phyloP scores from a whole-genome alignment of 2,888 invertebrate genomes.

The Furcula furcula region DNA sequence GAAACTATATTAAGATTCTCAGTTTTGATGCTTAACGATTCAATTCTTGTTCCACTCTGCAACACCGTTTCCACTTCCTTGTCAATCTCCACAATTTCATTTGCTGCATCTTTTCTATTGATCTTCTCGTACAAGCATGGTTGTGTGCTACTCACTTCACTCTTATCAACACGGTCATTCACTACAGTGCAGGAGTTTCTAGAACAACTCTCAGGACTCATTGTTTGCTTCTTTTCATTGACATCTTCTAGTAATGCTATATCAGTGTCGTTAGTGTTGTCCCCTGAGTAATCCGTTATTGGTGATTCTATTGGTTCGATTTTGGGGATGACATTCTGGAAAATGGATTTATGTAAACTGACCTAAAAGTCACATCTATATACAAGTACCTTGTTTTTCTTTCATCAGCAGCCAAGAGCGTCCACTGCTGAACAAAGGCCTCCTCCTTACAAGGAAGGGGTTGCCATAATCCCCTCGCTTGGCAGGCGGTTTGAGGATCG shows the following conservation, averaged over 20 bases:
- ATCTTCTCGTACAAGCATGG: conserved; percentile 64
- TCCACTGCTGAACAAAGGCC: no score
- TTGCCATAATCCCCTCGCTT: no score
- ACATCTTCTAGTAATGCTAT: conserved; percentile 62
- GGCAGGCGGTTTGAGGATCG: no score
- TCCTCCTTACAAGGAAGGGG: no score
- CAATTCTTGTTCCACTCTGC: conserved; percentile 74
- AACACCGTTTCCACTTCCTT: conserved; percentile 75
- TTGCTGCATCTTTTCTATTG: conserved; percentile 42
- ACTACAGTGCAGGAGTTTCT: conserved; percentile 42
- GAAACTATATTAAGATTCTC: conserved; percentile 67
- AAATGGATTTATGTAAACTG: no score
- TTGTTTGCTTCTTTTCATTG: conserved; percentile 54
- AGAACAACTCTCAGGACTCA: conserved; percentile 42
- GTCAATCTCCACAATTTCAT: conserved; percentile 69
- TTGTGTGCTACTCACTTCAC: conserved; percentile 73
- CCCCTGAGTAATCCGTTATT: conserved; percentile 71
- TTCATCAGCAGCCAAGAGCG: no score
- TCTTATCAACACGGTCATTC: conserved; percentile 53
- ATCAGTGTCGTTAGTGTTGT: conserved; percentile 72
- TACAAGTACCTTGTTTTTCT: no score
- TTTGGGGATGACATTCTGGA: conserved; percentile 67
- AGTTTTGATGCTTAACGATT: conserved; percentile 68
- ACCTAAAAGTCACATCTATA: no score
- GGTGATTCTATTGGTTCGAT: conserved; percentile 71